Conservation (phyloP, 2,888 invertebrate genomes). For the Bellardia bayeri region DNA sequence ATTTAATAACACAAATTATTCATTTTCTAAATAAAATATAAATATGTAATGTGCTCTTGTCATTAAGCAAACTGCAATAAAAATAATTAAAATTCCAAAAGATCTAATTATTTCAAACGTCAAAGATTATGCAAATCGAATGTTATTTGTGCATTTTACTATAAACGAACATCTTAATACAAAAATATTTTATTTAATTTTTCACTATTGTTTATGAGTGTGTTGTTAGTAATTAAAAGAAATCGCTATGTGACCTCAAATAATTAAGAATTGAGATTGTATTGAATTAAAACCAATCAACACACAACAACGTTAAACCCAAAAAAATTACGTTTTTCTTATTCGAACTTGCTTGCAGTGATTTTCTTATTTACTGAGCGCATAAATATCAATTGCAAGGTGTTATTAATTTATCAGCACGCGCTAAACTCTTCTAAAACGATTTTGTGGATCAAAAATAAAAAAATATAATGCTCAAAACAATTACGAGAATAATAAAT, state of each 20-base stretch:
- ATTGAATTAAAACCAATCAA: constrained; percentile 25
- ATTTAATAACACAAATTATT: too few species aligned
- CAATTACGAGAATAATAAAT: constrained; percentile 37
- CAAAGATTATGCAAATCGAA: too few species aligned
- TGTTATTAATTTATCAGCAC: constrained; percentile 68
- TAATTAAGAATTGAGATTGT: constrained; percentile 46
- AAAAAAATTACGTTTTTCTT: constrained; percentile 19
- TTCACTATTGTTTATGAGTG: constrained; percentile 19
- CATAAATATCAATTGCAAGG: constrained; percentile 41
- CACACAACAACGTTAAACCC: constrained; percentile 4
- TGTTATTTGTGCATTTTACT: background rate
- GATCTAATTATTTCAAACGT: too few species aligned
- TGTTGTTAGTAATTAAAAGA: constrained; percentile 58
- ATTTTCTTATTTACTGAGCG: constrained; percentile 35
- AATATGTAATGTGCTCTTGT: too few species aligned
- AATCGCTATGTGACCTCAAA: constrained; percentile 56
- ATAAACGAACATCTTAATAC: background rate
- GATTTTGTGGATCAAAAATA: background rate
- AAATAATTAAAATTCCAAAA: too few species aligned
- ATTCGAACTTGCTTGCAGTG: background rate
- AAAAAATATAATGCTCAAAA: constrained; percentile 40
- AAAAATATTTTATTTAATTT: background rate
- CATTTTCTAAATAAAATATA: too few species aligned
- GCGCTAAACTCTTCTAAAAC: constrained; percentile 56
- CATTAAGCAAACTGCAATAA: too few species aligned